A percentile compares a stretch with the other conserved stretches of the same genome.
These are phyloP conservation scores for Bagarius yarrelli DNA, from an alignment of 2,113 vertebrate species.

Conservation along the genomic window DNA sequence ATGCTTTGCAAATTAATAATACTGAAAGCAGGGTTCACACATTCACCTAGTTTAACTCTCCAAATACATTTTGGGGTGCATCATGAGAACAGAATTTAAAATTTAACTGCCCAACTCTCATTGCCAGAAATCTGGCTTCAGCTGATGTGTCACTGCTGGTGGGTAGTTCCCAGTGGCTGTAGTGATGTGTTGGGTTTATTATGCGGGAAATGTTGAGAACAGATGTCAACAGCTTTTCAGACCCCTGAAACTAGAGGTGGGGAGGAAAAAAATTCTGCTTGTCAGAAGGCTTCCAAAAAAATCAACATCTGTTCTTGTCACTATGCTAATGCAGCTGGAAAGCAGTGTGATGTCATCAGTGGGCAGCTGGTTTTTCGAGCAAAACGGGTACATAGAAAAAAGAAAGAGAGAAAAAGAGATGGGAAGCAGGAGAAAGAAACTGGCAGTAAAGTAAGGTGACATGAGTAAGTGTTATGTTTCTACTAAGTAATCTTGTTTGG, in stretches of 20 bases:
- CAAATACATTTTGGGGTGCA: conserved; percentile 36
- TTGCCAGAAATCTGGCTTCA: conserved; percentile 23
- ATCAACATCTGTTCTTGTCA: conserved; percentile 59
- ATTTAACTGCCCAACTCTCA: conserved; percentile 8
- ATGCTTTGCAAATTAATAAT: too few species aligned
- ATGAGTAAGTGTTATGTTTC: conserved; percentile 18
- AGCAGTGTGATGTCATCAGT: conserved; percentile 56
- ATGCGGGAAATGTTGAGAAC: conserved; percentile 52
- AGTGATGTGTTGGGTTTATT: conserved; percentile 47
- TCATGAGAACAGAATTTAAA: conserved; percentile 43
- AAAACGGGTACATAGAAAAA: conserved; percentile 39
- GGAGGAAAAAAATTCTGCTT: conserved; percentile 43
- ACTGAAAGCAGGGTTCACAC: conserved; percentile 27
- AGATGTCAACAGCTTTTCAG: conserved; percentile 55
- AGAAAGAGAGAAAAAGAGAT: conserved; percentile 10
- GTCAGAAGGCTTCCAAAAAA: conserved; percentile 27
- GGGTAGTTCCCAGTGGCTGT: conserved; percentile 44
- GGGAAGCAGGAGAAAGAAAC: conserved; percentile 6
- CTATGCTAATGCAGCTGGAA: conserved; percentile 56
- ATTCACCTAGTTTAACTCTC: not conserved
- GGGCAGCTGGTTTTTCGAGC: conserved; percentile 51
- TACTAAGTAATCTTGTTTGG: not conserved
- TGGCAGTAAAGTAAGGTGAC: conserved; percentile 11
- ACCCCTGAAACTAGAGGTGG: conserved; percentile 44
- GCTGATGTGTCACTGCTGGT: conserved; percentile 31